Evolutionary conservation across 2,113 vertebrate species (phyloP), one percentile per base, ranked within the genome.

Genomic region (Brachyhypopomus occidentalis): DNA sequence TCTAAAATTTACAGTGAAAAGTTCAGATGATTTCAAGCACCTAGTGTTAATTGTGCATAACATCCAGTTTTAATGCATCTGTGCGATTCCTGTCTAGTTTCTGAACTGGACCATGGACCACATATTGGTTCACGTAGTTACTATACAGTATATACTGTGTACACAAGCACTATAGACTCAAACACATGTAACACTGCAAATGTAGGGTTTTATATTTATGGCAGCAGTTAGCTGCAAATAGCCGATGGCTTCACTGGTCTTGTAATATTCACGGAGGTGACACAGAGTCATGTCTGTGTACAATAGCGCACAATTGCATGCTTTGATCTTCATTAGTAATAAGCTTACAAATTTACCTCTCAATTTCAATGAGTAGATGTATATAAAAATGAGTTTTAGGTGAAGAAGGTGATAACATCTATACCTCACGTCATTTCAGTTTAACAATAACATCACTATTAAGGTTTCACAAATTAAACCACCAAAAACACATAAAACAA

Each of bases 301-400:
- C 30, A 55, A 75, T 69, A 75, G 38, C 14, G 58, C 48, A 83
- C 80, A 85, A 25, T 72, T 83, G 84, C 80, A 85, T 76, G 77
- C 27, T 69, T 69, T 82, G 17, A 58, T 71, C 11, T 38, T 19
- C 27, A 52, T 67, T 75, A 64, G 30, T 52, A n/a, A 34, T 12
- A 45, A 11, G 17, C 66, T 52, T 34, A 76, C 62, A 63, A 52
- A 66, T 71, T 60, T 56, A 73, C 74, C 63, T 81, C 59, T 72
- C 48, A 63, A 48, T 23, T 78, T 36, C 27, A 70, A 58, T 6
- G 5, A 41, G 34, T 34, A 62, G 8, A 79, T 71, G 41, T 45
- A 45, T 45, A 45, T 45, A 7, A 45, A 45, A 45, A 45, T 45
- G 30, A 30, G 30, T 30, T 45, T 45, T 45, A 45, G 41, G 41